Evolutionary conservation across 2,797 vertebrate genomes (phyloP), one percentile per base, ranked within the genome.

Genomic region (Staurois parvus): DNA sequence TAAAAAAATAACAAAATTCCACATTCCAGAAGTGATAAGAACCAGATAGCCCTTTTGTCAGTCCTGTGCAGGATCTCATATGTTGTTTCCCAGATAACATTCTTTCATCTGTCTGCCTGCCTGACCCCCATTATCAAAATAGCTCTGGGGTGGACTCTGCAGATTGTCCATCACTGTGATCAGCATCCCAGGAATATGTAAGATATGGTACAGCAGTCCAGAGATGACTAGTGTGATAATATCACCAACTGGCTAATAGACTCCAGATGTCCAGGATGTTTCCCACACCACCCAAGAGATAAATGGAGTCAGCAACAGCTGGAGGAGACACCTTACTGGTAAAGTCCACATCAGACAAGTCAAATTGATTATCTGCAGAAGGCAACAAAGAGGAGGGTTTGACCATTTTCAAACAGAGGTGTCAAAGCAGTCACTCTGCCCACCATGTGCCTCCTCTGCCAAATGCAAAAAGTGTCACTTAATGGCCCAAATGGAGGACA

Each of bases 391-490:
- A 88, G 67, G 72, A 84, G 84, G 67, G 29, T 72, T 52, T 81
- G 84, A 79, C 79, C 72, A 9, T 66, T 32, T 85, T 87, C 8
- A 0, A 48, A 67, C 32, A 21, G 81, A 92, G 89, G 92, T 89
- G 90, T 88, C 75, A 89, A 30, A 2, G 72, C 84, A 84, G 79
- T 81, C 84, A 87, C 90, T 85, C 86, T 89, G 80, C 34, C 68
- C 34, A 52, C 92, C 89, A 11, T 94, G 94, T 94, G 93, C 88
- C 74, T 69, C 87, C 91, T 84, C 84, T n/a, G 91, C 89, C 94
- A 94, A 94, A 95, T 87, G 91, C 81, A 89, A 88, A 85, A 82
- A 29, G 73, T 88, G 85, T 77, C 91, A 91, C 91, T 88, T 86
- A 88, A 92, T 86, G 88, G 10, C 67, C 78, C 73, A 56, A 40